A percentile compares a stretch with the other conserved stretches of the same genome.
These are phyloP conservation scores for Ceratosolen solmsi DNA, from an alignment of 1,140 invertebrate species.

Conservation along the genomic window DNA sequence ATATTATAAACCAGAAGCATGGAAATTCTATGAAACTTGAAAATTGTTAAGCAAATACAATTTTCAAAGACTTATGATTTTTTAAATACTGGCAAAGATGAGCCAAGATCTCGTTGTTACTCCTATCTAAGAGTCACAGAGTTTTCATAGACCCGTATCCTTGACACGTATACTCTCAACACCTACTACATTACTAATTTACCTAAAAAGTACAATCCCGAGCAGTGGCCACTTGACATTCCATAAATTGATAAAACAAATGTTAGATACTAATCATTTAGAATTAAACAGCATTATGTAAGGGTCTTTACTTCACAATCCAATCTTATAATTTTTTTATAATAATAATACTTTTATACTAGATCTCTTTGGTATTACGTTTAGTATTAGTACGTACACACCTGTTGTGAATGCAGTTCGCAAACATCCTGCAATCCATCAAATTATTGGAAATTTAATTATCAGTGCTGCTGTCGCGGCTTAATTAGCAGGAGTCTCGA, in stretches of 20 bases:
- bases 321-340: no score
- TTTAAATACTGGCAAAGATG: background rate
- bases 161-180: background rate
- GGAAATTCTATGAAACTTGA: conserved; percentile 4
- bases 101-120: background rate
- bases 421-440: conserved; percentile 34
- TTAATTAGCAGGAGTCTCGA: conserved; percentile 22
- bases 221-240: no score
- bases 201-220: no score
- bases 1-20: background rate
- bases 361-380: no score
- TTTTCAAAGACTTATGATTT: background rate
- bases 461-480: background rate
- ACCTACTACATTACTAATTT: background rate
- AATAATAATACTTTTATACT: no score
- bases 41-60: conserved; percentile 2
- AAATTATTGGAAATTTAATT: conserved; percentile 47
- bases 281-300: background rate
- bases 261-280: background rate
- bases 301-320: background rate
- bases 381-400: no score
- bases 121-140: background rate
- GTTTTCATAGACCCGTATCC: background rate
- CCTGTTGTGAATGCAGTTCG: background rate
- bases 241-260: background rate